phyloP scores from a whole-genome alignment of 53 echinoderm and acorn worm species.

The Luidia sarsii region DNA sequence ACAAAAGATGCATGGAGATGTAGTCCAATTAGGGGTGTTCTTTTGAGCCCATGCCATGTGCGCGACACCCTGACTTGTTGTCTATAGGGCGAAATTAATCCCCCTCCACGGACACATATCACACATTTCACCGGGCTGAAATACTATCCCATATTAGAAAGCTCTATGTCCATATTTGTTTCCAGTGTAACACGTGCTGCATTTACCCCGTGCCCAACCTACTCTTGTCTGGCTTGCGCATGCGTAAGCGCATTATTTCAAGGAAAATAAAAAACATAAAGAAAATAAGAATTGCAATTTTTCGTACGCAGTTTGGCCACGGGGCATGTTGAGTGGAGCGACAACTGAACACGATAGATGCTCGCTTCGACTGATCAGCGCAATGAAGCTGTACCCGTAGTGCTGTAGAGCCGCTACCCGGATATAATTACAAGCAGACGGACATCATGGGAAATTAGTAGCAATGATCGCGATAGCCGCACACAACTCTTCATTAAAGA shows the following conservation, averaged over 20 bases:
- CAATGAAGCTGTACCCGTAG: neutral
- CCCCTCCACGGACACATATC: conserved; percentile 33
- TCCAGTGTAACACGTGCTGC: no score
- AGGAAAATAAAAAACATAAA: no score
- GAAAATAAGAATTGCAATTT: no score
- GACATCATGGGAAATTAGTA: conserved; percentile 45
- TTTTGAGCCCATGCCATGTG: no score
- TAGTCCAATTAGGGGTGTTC: no score
- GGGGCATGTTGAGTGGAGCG: no score
- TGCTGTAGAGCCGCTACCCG: neutral
- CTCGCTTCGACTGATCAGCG: neutral
- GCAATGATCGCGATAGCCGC: conserved; percentile 14
- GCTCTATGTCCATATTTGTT: no score
- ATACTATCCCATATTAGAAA: conserved; percentile 13
- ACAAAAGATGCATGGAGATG: no score
- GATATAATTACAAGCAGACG: conserved; percentile 33
- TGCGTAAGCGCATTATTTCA: neutral
- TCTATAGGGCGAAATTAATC: conserved; percentile 35
- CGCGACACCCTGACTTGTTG: neutral
- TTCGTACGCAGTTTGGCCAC: no score
- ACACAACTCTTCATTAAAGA: conserved; percentile 43
- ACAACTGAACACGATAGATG: no score
- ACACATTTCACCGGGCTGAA: conserved; percentile 37
- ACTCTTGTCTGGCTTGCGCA: neutral
- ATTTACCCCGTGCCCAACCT: neutral